Percentiles rank a stretch among this genome's conserved stretches.
Conservation (phyloP, 2,113 vertebrate genomes). For the Neogobius melanostomus region DNA sequence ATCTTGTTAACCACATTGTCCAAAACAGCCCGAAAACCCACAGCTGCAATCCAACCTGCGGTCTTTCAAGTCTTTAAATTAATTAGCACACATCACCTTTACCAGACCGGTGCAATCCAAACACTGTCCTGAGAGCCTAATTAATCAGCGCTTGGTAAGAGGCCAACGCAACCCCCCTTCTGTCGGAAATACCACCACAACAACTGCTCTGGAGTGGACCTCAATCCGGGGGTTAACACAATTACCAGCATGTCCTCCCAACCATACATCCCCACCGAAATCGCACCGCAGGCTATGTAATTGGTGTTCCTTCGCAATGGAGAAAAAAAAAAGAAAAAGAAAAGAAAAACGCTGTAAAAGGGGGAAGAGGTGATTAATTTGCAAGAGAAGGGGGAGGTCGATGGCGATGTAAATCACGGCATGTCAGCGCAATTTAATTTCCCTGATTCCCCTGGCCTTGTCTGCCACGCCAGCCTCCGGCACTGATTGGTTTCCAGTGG, state of each 20-base stretch:
- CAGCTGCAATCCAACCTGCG: background rate
- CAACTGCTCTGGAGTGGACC: constrained; percentile 50
- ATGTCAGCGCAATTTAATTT: constrained; percentile 69
- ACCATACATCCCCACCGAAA: constrained; percentile 52
- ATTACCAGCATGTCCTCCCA: constrained; percentile 65
- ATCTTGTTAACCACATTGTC: constrained; percentile 3
- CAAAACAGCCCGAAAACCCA: constrained; percentile 5
- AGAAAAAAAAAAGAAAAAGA: constrained; percentile 47
- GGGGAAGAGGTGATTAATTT: constrained; percentile 70
- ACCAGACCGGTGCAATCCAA: constrained; percentile 37
- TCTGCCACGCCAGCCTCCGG: constrained; percentile 48
- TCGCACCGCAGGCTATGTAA: constrained; percentile 62
- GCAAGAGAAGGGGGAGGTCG: constrained; percentile 57
- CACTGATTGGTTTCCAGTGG: constrained; percentile 62
- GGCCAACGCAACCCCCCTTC: constrained; percentile 56
- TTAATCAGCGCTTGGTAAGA: constrained; percentile 61
- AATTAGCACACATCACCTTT: constrained; percentile 50
- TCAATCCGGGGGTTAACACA: constrained; percentile 60
- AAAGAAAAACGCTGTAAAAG: constrained; percentile 52
- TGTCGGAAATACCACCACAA: constrained; percentile 55
- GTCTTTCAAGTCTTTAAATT: constrained; percentile 25
- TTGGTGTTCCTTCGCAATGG: constrained; percentile 59
- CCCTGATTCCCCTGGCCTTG: constrained; percentile 63
- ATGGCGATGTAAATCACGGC: constrained; percentile 69
- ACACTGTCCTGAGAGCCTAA: constrained; percentile 57